These are phyloP conservation scores for Lagopus leucura DNA, from an alignment of 2,113 vertebrate genomes.

Conservation along the genomic window DNA sequence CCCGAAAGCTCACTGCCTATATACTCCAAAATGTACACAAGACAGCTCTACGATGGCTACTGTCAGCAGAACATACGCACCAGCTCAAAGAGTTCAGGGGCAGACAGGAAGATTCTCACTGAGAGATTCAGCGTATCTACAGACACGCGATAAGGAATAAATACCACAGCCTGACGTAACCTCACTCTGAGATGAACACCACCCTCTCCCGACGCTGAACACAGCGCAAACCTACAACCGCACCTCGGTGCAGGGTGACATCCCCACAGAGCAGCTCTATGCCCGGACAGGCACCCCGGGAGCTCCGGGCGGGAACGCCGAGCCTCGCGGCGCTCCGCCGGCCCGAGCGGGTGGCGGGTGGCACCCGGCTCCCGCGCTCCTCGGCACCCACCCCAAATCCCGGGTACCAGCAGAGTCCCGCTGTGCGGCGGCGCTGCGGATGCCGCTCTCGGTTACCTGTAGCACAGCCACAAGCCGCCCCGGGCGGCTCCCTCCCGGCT, in stretches of 20 bases:
- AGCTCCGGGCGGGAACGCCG: too few relatives aligned
- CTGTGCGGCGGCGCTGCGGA: not conserved
- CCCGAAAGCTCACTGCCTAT: rapidly evolving
- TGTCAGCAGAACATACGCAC: rapidly evolving
- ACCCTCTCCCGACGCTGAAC: rapidly evolving
- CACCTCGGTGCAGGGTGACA: rapidly evolving
- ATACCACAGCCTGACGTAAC: rapidly evolving
- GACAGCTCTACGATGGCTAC: not conserved
- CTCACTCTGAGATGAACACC: not conserved
- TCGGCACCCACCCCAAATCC: not conserved
- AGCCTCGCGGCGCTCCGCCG: not conserved
- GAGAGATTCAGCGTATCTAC: not conserved
- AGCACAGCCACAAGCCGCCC: not conserved
- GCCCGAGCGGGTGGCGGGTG: too few relatives aligned
- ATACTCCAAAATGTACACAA: rapidly evolving
- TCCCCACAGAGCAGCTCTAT: too few relatives aligned
- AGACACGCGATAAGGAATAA: too few relatives aligned
- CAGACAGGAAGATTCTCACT: not conserved
- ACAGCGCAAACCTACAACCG: rapidly evolving
- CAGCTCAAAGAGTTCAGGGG: not conserved
- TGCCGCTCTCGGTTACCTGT: not conserved
- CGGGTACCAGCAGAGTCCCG: rapidly evolving
- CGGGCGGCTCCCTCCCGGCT: not conserved
- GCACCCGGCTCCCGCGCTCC: not conserved
- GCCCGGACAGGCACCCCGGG: too few relatives aligned